Percentiles rank a stretch among this genome's conserved stretches.
phyloP scores from a whole-genome alignment of 2,113 vertebrate species.

The Tyto alba region DNA sequence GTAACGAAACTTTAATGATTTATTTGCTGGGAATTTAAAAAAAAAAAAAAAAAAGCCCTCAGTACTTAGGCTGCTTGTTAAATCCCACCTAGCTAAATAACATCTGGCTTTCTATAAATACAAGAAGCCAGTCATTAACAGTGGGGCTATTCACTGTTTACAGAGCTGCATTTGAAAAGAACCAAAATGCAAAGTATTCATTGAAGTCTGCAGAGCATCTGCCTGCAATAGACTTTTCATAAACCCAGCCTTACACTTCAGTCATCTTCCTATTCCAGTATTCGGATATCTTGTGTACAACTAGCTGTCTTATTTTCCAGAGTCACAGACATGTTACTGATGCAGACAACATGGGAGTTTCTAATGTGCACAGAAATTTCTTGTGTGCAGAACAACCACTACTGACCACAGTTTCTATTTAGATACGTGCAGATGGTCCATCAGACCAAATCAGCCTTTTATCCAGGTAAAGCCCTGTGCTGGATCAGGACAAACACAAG shows the following conservation, averaged over 20 bases:
- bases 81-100: slow-evolving; percentile 18
- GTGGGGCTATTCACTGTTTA: slow-evolving; percentile 25
- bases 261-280: not conserved
- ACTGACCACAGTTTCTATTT: not conserved
- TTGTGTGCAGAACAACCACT: not conserved
- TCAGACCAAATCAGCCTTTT: not conserved
- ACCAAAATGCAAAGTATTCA: slow-evolving; percentile 15
- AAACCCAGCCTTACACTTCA: not conserved
- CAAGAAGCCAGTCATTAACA: slow-evolving; percentile 15
- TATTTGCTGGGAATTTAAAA: not conserved
- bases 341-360: not conserved
- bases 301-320: not conserved
- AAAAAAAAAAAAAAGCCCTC: not conserved
- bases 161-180: slow-evolving; percentile 31
- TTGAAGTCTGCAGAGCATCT: slow-evolving; percentile 28
- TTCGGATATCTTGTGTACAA: not conserved
- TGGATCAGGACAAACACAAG: not conserved
- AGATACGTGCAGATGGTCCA: not conserved
- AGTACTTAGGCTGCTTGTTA: not conserved
- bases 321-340: not conserved
- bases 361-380: not conserved
- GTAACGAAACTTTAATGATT: not conserved
- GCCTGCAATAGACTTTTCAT: slow-evolving; percentile 2
- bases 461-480: not conserved
- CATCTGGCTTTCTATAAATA: slow-evolving; percentile 53